Evolutionary conservation across 2,113 vertebrate species (phyloP), one percentile per base, ranked within the genome.

Genomic region (rat (Rattus norvegicus)): DNA sequence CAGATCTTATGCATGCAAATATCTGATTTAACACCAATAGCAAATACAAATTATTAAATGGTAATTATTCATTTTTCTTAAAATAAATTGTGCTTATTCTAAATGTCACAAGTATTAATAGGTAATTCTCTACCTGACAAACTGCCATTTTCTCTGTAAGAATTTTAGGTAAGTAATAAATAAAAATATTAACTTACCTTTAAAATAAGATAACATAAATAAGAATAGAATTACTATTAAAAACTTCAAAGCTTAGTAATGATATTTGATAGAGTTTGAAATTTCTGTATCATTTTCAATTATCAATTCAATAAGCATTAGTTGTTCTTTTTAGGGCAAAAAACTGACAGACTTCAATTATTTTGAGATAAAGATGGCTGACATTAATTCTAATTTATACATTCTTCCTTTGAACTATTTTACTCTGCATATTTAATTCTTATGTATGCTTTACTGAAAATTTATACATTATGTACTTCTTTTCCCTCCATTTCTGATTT

Each of bases 291-390:
- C 8, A 63, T 81, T 95, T 10, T 73, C 26, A 96, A 14, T 11
- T 86, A 7, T 73, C 73, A 89, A 30, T 54, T 75, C 56, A 91
- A 59, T 77, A 67, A 65, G 75, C 63, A 73, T 7, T 59, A 5
- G n/a, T 26, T 72, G 13, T 88, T 86, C 67, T 93, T 92, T 96
- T n/a, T 63, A 54, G 19, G 54, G 22, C 80, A 36, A 85, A 79
- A 28, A 81, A 3, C 63, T 95, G 65, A 90, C 8, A 93, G 0
- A 90, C 79, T 92, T 92, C 63, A 76, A 2, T 93, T 93, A 83
- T 73, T 76, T 94, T 70, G 5, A 93, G 33, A 61, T 22, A 87
- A 84, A 90, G 12, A 65, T 61, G 26, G 70, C 26, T 85, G 17
- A 54, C 26, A 89, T n/a, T 87, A 88, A 70, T 91, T 88, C 9